Conservation (phyloP, 2,888 invertebrate genomes). For the Uropetala carovei region DNA sequence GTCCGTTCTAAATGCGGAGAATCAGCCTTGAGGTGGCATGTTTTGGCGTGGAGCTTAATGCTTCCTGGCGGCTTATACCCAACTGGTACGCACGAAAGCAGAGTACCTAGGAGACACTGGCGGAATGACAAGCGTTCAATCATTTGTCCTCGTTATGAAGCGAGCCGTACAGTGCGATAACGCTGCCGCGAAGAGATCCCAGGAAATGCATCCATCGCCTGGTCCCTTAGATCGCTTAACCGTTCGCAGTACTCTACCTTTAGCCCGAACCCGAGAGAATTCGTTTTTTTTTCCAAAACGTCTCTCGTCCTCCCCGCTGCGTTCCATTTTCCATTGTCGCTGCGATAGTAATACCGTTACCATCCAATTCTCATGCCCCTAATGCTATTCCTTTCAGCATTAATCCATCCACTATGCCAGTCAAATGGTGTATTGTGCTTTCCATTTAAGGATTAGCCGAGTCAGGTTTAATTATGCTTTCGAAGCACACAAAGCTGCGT, state of each 20-base stretch:
- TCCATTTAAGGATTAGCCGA: background rate
- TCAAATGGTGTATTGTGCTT: background rate
- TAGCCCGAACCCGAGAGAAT: no score
- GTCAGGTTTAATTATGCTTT: background rate
- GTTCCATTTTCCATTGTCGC: background rate
- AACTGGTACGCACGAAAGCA: no score
- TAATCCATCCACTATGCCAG: background rate
- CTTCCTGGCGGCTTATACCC: no score
- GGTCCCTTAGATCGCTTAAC: no score
- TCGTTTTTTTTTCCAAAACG: background rate
- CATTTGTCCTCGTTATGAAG: conserved; percentile 8
- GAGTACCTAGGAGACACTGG: no score
- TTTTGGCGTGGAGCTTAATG: no score
- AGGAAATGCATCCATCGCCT: no score
- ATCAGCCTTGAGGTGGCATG: no score
- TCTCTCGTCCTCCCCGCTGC: background rate
- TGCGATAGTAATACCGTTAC: background rate
- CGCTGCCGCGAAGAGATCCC: no score
- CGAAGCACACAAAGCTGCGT: background rate
- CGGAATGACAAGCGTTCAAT: background rate
- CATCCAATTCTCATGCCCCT: background rate
- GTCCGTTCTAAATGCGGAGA: no score
- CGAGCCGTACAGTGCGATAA: background rate
- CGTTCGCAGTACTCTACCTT: no score
- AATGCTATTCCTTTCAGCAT: background rate